phyloP scores from a whole-genome alignment of 1,140 invertebrate species.

The Ladona fulva region DNA sequence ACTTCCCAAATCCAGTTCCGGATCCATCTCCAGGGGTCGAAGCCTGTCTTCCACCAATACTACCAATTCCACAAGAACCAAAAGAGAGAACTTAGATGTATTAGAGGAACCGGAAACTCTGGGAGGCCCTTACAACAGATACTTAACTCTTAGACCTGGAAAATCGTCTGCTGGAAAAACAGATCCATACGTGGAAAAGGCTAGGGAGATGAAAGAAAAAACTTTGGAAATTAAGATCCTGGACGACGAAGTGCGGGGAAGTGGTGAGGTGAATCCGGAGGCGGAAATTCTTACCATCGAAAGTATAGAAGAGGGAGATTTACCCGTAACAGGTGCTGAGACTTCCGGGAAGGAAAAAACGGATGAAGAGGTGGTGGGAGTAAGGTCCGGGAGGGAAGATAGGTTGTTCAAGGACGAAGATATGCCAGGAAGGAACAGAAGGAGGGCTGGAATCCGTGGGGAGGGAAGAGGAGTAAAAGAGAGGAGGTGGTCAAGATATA shows the following conservation, averaged over 20 bases:
- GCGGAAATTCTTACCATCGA: background rate
- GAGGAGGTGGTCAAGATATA: slow-evolving; percentile 61
- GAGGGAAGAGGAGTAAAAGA: background rate
- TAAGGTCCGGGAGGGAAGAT: background rate
- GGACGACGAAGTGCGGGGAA: background rate
- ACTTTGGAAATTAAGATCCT: background rate
- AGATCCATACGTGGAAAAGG: background rate
- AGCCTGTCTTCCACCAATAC: background rate
- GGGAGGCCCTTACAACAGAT: background rate
- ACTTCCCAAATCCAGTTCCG: background rate
- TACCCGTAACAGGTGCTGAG: background rate
- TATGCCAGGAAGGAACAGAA: background rate
- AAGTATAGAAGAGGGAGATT: background rate
- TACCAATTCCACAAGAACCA: background rate
- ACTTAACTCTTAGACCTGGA: background rate
- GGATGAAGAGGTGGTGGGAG: background rate
- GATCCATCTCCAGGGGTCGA: background rate
- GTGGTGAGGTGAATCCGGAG: background rate
- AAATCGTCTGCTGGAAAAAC: background rate
- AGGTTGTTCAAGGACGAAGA: background rate
- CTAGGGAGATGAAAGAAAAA: background rate
- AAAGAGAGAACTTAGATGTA: background rate
- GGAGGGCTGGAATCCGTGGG: background rate
- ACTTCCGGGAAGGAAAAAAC: background rate
- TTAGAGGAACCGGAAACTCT: background rate